Conservation (phyloP, 1,140 invertebrate genomes). For the Galendromus occidentalis region DNA sequence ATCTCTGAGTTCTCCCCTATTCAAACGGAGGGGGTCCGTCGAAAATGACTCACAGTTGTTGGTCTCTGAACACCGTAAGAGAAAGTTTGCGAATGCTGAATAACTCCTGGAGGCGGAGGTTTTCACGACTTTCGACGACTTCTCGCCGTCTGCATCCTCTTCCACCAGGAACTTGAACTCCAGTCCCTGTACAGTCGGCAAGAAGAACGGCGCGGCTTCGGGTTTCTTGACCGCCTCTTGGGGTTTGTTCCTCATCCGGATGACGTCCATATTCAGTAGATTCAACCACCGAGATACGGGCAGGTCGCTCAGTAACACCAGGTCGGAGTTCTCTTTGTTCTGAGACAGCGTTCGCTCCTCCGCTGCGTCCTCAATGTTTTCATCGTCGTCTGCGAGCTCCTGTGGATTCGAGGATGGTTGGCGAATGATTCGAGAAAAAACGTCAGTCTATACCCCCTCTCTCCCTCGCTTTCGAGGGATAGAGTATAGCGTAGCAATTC, state of each 20-base stretch:
- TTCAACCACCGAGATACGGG: conserved; percentile 80
- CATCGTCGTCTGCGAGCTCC: conserved; percentile 14
- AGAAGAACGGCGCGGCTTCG: conserved; percentile 77
- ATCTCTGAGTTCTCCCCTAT: too few relatives aligned
- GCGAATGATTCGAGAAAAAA: too few relatives aligned
- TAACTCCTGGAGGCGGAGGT: not conserved
- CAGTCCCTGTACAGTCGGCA: conserved; percentile 67
- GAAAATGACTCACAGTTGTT: conserved; percentile 18
- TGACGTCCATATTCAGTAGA: conserved; percentile 66
- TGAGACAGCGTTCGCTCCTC: conserved; percentile 27
- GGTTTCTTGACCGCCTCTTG: conserved; percentile 54
- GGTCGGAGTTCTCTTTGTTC: conserved; percentile 36
- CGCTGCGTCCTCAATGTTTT: conserved; percentile 25
- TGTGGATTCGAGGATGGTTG: too few relatives aligned
- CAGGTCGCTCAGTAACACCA: conserved; percentile 66
- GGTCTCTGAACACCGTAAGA: conserved; percentile 10
- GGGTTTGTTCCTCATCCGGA: conserved; percentile 67
- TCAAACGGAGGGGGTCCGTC: too few relatives aligned
- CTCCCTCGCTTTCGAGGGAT: too few relatives aligned
- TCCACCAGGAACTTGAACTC: conserved; percentile 53
- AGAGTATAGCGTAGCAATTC: too few relatives aligned
- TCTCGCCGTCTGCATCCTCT: conserved; percentile 22
- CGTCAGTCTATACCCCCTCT: too few relatives aligned
- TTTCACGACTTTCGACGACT: not conserved
- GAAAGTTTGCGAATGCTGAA: not conserved